A percentile compares a stretch with the other conserved stretches of the same genome.
Conservation (phyloP, 2,113 vertebrate species). For the Otocyon megalotis region DNA sequence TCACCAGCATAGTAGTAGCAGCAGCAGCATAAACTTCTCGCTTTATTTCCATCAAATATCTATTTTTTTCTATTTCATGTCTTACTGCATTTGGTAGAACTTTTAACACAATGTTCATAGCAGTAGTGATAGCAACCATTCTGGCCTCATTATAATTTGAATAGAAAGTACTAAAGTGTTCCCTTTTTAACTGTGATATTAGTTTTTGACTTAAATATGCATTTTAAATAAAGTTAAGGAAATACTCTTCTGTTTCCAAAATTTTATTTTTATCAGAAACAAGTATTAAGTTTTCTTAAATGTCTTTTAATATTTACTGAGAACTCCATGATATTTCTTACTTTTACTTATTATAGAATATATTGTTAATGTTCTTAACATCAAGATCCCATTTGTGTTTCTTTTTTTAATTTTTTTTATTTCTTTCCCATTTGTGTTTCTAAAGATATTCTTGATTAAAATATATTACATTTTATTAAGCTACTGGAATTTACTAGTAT, state of each 20-base stretch:
- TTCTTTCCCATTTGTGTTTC: neutral
- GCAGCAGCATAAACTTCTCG: neutral
- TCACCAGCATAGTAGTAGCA: neutral
- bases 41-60: neutral
- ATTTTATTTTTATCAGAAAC: conserved; percentile 35
- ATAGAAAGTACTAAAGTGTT: conserved; percentile 7
- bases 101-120: neutral
- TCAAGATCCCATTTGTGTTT: neutral
- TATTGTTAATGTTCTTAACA: neutral
- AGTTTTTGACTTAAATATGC: neutral
- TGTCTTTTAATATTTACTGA: neutral
- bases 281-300: neutral
- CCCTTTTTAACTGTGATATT: neutral
- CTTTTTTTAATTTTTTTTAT: neutral
- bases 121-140: neutral
- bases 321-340: neutral
- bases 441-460: conserved; percentile 11
- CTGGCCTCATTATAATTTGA: neutral
- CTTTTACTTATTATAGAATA: neutral
- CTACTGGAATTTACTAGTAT: neutral
- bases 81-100: neutral
- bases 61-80: neutral
- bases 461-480: neutral
- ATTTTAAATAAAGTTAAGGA: neutral
- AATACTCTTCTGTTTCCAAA: neutral